A percentile compares a stretch with the other conserved stretches of the same genome.
These are phyloP conservation scores for Apeira syringaria DNA, from an alignment of 2,888 invertebrate genomes.

Conservation along the genomic window DNA sequence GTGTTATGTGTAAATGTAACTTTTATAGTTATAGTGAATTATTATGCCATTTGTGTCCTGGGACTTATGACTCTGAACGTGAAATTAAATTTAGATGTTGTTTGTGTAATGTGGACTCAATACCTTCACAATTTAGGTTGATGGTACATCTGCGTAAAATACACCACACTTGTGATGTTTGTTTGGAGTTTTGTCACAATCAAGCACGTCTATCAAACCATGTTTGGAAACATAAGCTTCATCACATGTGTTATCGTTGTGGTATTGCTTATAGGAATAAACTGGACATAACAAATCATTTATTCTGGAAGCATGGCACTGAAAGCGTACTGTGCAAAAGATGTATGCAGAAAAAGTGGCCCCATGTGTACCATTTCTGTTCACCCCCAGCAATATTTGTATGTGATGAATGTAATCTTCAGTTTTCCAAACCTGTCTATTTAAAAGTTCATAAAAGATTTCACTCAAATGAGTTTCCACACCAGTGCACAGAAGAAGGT, in stretches of 20 bases:
- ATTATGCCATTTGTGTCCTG: constrained; percentile 94
- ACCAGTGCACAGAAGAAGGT: constrained; percentile 87
- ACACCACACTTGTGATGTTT: constrained; percentile 94
- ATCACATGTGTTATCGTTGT: constrained; percentile 94
- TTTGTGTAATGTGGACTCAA: constrained; percentile 89
- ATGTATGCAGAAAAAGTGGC: constrained; percentile 95
- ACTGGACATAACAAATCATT: constrained; percentile 93
- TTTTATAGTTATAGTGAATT: constrained; percentile 95
- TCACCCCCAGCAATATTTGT: constrained; percentile 90
- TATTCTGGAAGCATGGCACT: constrained; percentile 97
- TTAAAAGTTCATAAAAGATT: constrained; percentile 93
- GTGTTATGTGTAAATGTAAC: constrained; percentile 94
- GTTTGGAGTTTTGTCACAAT: constrained; percentile 91
- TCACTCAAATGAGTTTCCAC: constrained; percentile 88
- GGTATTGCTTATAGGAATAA: constrained; percentile 95
- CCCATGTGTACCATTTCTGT: constrained; percentile 95
- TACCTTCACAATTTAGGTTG: constrained; percentile 93
- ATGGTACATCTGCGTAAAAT: constrained; percentile 94
- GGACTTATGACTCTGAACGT: constrained; percentile 86
- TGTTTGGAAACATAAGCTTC: constrained; percentile 95
- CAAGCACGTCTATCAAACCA: constrained; percentile 93
- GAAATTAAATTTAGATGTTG: constrained; percentile 92
- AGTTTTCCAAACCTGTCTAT: constrained; percentile 89
- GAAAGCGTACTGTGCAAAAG: constrained; percentile 93
- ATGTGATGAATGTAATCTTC: constrained; percentile 92